Evolutionary conservation across 2,888 invertebrate genomes (phyloP).

Genomic region (Limnephilus marmoratus): DNA sequence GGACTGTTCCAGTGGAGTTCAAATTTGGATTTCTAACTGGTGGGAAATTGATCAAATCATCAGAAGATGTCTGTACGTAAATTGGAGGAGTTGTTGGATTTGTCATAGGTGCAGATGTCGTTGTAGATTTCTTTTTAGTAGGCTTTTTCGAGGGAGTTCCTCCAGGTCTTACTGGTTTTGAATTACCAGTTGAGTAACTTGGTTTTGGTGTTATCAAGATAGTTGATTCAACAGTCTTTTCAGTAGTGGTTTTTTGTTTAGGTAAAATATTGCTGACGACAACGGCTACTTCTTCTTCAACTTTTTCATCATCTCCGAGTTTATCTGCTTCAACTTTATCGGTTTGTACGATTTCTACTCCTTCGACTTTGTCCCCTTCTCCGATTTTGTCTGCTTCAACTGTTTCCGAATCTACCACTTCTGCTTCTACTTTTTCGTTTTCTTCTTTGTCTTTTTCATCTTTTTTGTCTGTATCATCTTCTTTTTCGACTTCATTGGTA

Average conservation of each 20-base stretch:
- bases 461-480: neutral
- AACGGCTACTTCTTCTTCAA: neutral
- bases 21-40: conserved; percentile 91
- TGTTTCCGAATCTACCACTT: neutral
- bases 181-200: conserved; percentile 61
- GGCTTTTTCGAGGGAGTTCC: conserved; percentile 38
- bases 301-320: neutral
- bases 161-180: conserved; percentile 52
- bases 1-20: conserved; percentile 81
- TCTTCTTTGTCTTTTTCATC: neutral
- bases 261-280: conserved; percentile 68
- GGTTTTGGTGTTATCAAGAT: conserved; percentile 84
- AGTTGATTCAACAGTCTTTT: conserved; percentile 78
- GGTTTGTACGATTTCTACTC: neutral
- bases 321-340: neutral
- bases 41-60: conserved; percentile 88
- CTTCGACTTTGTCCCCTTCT: neutral
- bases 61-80: conserved; percentile 80
- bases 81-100: conserved; percentile 56
- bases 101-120: conserved; percentile 65
- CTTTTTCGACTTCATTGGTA: neutral
- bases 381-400: neutral
- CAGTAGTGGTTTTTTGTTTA: conserved; percentile 69
- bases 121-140: conserved; percentile 44
- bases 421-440: neutral